Conservation (phyloP, 2,888 invertebrate species). For the Cryptops parisi region DNA sequence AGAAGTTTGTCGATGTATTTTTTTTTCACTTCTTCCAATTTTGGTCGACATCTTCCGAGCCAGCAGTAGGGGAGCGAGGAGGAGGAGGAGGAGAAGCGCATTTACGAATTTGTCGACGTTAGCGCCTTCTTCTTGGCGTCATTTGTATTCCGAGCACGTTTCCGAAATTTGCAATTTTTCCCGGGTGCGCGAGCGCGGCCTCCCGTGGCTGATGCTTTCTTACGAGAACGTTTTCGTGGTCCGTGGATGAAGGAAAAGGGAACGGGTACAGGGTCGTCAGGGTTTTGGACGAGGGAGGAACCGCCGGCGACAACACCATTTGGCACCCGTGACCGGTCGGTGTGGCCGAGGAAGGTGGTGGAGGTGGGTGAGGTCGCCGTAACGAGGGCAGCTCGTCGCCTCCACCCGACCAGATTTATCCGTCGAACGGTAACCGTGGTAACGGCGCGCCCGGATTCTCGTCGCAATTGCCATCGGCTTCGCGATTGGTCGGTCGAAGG, state of each 20-base stretch:
- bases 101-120: conserved; percentile 11
- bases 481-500: background rate
- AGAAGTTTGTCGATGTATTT: too few species aligned
- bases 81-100: too few species aligned
- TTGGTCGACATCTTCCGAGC: too few species aligned
- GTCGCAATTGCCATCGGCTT: background rate
- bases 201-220: too few species aligned
- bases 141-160: conserved; percentile 13
- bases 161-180: conserved; percentile 13
- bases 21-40: too few species aligned
- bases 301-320: background rate
- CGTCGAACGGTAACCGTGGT: background rate
- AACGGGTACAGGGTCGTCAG: too few species aligned
- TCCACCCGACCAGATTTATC: background rate
- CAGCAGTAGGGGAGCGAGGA: too few species aligned
- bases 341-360: too few species aligned
- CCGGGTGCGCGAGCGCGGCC: background rate
- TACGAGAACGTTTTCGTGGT: too few species aligned
- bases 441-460: background rate
- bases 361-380: too few species aligned
- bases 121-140: conserved; percentile 5
- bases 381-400: background rate
- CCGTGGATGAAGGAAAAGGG: too few species aligned
- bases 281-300: background rate
- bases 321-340: background rate